These are phyloP conservation scores for Aphelinus certus DNA, from an alignment of 1,140 invertebrate species.

Conservation along the genomic window DNA sequence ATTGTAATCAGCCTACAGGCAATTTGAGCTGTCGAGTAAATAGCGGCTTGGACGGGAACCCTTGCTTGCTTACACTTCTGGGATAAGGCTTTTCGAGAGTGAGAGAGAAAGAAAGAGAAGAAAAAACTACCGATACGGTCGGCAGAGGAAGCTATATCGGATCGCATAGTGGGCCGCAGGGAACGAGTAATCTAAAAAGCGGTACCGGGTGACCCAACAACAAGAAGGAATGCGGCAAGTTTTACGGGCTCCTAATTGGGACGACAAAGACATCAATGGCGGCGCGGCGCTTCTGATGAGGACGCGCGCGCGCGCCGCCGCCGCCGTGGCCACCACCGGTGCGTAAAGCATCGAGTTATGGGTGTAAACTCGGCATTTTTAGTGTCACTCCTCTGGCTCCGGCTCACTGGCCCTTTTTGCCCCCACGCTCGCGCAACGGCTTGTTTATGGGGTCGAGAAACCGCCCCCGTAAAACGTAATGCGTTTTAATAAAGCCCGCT, in stretches of 20 bases:
- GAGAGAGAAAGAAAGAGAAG: conserved; percentile 22
- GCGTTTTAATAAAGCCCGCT: conserved; percentile 46
- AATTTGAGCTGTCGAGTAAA: conserved; percentile 8
- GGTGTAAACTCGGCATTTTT: conserved; percentile 62
- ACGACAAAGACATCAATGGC: conserved; percentile 65
- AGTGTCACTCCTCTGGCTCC: conserved; percentile 55
- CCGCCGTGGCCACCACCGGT: too few relatives aligned
- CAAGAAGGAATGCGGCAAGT: conserved; percentile 48
- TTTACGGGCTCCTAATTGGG: conserved; percentile 63
- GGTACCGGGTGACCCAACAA: conserved; percentile 20
- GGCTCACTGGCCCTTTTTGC: neutral
- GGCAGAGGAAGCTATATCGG: neutral
- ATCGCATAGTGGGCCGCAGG: neutral
- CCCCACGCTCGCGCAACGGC: neutral
- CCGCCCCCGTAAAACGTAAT: conserved; percentile 54
- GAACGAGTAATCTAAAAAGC: conserved; percentile 11
- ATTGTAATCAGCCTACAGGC: neutral
- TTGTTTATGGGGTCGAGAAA: conserved; percentile 59
- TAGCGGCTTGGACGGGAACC: neutral
- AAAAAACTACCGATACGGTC: conserved; percentile 19
- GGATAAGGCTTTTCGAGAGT: conserved; percentile 42
- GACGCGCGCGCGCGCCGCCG: conserved; percentile 51
- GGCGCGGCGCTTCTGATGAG: conserved; percentile 44
- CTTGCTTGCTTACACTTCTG: neutral
- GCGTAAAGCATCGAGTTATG: conserved; percentile 47